Evolutionary conservation across 2,797 vertebrate genomes (phyloP).

Genomic region (Periophthalmus magnuspinnatus): DNA sequence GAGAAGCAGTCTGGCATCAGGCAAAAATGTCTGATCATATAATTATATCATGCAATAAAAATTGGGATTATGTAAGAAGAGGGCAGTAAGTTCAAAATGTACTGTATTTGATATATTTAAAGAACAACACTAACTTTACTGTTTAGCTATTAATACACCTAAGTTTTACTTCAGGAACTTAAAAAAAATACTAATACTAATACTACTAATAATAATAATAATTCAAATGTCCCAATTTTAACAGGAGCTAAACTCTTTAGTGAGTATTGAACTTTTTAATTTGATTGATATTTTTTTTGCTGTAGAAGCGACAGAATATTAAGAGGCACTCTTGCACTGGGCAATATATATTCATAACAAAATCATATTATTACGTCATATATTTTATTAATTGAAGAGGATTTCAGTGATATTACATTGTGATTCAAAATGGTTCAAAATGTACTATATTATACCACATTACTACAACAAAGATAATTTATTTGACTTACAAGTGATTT

Average conservation of each 20-base stretch:
- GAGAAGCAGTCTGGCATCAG: slow-evolving; percentile 37
- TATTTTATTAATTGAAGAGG: background rate
- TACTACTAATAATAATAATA: too few relatives aligned
- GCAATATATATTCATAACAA: background rate
- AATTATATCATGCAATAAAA: background rate
- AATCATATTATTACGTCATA: background rate
- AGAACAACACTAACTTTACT: background rate
- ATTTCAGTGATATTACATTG: background rate
- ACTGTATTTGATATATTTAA: background rate
- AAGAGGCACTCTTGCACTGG: too few relatives aligned
- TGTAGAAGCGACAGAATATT: background rate
- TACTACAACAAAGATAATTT: background rate
- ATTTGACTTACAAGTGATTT: background rate
- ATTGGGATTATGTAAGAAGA: background rate
- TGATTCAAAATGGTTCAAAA: background rate
- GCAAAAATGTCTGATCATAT: slow-evolving; percentile 39
- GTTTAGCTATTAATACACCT: background rate
- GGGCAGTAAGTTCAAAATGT: background rate
- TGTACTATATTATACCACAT: background rate
- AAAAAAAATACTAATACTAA: too few relatives aligned
- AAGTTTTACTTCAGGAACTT: background rate
- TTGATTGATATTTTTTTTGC: background rate
- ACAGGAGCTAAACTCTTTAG: too few relatives aligned
- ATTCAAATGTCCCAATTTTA: background rate
- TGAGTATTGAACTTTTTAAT: too few relatives aligned